Base-by-base conservation (phyloP, 2,113 vertebrate genomes). In the Lipophrys pholis region DNA sequence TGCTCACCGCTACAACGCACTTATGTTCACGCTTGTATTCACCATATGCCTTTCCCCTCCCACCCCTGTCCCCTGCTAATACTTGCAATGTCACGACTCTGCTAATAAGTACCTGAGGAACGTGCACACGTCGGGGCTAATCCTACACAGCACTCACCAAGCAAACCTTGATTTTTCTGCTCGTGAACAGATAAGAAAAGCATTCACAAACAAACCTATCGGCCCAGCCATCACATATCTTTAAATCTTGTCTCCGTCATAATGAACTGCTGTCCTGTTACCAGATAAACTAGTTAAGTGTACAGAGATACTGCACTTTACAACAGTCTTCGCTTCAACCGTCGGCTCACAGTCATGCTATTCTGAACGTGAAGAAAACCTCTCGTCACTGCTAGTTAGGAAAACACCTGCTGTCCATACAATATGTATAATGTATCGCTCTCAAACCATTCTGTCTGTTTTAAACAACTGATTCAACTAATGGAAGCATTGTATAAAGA, bases 61-160 rank as follows among this genome's bases (percentile, higher is more conserved):
- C 8, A 17, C 6, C 7, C 45, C 40, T 36, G 39, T 51, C 55
- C 64, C 12, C 60, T 9, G 7, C 51, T 41, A 49, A 11, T 14
- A 21, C 50, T 60, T 48, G 38, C 70, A 57, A 56, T 3, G 21
- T 67, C 69, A 55, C 61, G 39, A 45, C 42, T 70, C 7, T 63
- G 50, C 65, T 73, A 11, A 75, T 76, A 58, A 69, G 69, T 70
- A 63, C 11, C 63, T 63, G n/a, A 73, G 53, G 58, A 68, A 55
- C 48, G 8, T n/a, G 67, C 42, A 54, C 6, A 65, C 36, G 57
- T 58, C 11, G 35, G 4, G 0, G 1, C 30, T 61, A 14, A 17
- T 5, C 48, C 38, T 14, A 36, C 38, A 66, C 46, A 64, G 14
- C 5, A 7, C 46, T 5, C 6, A 40, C n/a, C 12, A 16, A 50